Evolutionary conservation across 2,888 invertebrate genomes (phyloP).

Genomic region (Glaucopsyche alexis): DNA sequence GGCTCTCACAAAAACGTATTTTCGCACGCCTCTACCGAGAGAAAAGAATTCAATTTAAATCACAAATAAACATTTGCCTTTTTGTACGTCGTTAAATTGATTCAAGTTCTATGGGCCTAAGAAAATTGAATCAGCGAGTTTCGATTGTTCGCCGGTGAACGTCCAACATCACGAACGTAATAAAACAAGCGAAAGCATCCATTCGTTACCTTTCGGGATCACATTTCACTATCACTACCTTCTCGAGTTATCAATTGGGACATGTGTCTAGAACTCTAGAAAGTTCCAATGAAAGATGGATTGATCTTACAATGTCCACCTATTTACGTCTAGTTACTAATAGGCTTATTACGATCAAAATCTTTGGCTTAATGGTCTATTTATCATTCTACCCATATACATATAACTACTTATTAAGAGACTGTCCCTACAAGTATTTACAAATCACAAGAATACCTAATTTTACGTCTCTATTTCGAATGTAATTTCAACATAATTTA

Average conservation of each 20-base stretch:
- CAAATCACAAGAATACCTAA: neutral
- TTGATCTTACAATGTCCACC: neutral
- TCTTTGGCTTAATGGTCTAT: neutral
- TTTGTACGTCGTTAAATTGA: slow-evolving; percentile 1
- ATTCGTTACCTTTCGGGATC: slow-evolving; percentile 31
- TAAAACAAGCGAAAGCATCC: slow-evolving; percentile 47
- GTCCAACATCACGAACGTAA: slow-evolving; percentile 41
- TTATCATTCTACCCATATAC: neutral
- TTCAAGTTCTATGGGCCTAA: slow-evolving; percentile 31
- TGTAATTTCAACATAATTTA: too few relatives aligned
- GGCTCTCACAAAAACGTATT: too few relatives aligned
- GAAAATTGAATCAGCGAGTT: slow-evolving; percentile 44
- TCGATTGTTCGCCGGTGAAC: slow-evolving; percentile 47
- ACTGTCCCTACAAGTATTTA: neutral
- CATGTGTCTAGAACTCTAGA: slow-evolving; percentile 24
- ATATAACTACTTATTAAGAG: neutral
- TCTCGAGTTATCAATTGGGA: slow-evolving; percentile 31
- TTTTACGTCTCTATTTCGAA: neutral
- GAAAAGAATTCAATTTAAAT: slow-evolving; percentile 19
- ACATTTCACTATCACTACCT: slow-evolving; percentile 28
- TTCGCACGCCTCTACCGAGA: neutral
- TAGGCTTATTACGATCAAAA: neutral
- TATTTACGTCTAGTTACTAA: neutral
- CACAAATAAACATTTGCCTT: slow-evolving; percentile 14
- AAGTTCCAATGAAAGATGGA: slow-evolving; percentile 21